Evolutionary conservation across 1,140 invertebrate genomes (phyloP), one percentile per base, ranked within the genome.

Genomic region (Zaprionus inermis): DNA sequence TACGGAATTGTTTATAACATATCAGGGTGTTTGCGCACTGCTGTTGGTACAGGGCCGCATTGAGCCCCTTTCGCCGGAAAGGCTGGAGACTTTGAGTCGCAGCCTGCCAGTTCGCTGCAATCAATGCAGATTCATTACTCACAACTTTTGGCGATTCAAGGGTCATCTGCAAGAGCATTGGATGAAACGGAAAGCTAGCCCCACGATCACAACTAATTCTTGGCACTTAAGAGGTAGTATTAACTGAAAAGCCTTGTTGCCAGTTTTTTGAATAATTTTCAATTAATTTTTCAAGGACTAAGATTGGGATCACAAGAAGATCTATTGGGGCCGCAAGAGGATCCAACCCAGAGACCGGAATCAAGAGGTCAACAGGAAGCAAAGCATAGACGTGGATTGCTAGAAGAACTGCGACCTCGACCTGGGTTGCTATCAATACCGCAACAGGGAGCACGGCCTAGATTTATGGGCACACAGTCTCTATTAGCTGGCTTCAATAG

Each of bases 1-100:
- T 36, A 76, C 80, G 1, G 78, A 84, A 7, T 34, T 89, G 9
- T 89, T 89, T 32, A 36, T 89, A 5, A 67, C 71, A 12, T 79
- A 70, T 49, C 67, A 72, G 46, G 51, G 61, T 18, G 74, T 54
- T 1, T 72, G 73, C 44, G 63, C 55, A 0, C 12, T 69, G 36
- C 28, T 89, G 4, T 49, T 16, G 3, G 30, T 2, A 3, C 52
- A 69, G 14, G 80, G 80, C 14, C 55, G n/a, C 24, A 63, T 88
- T 46, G 65, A 81, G 5, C 22, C 68, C 24, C 34, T 88, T 9
- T 12, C 84, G 1, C 61, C 71, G 2, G 80, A 84, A 9, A 36
- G 49, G 22, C 24, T 10, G 1, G 52, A 80, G 10, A 11, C 72
- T 46, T 58, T 89, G 32, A 38, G n/a, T 2, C 0, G 9, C 0